Conservation (phyloP, 2,113 vertebrate genomes). For the Ceuthmochares aereus region DNA sequence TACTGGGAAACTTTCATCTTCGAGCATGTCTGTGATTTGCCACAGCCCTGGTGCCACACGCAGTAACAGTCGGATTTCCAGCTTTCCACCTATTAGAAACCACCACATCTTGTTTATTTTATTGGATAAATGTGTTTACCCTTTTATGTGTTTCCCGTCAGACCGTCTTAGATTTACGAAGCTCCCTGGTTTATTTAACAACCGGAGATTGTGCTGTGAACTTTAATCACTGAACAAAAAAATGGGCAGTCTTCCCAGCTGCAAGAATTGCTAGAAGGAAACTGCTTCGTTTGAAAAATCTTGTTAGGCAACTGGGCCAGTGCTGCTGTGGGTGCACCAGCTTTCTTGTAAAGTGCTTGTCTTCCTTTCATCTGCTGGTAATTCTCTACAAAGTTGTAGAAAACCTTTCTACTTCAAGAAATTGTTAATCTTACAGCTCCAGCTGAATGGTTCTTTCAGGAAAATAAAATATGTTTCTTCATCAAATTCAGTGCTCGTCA, state of each 20-base stretch:
- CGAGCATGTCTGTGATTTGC: background rate
- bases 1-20: background rate
- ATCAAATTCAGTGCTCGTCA: accelerated
- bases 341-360: background rate
- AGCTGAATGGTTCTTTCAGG: background rate
- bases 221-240: background rate
- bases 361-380: background rate
- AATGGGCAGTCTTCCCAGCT: background rate
- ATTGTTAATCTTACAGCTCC: background rate
- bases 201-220: background rate
- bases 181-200: slow-evolving; percentile 10
- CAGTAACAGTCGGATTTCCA: background rate
- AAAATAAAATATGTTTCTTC: background rate
- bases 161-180: background rate
- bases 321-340: background rate
- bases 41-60: background rate
- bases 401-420: background rate
- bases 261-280: background rate
- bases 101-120: background rate
- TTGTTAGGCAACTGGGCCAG: background rate
- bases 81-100: background rate
- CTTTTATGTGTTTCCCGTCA: background rate
- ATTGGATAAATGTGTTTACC: background rate
- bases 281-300: background rate
- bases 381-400: background rate